Percentiles rank a stretch among this genome's conserved stretches.
Evolutionary conservation across 2,797 vertebrate genomes (phyloP).

Genomic region (Crypturellus tataupa): DNA sequence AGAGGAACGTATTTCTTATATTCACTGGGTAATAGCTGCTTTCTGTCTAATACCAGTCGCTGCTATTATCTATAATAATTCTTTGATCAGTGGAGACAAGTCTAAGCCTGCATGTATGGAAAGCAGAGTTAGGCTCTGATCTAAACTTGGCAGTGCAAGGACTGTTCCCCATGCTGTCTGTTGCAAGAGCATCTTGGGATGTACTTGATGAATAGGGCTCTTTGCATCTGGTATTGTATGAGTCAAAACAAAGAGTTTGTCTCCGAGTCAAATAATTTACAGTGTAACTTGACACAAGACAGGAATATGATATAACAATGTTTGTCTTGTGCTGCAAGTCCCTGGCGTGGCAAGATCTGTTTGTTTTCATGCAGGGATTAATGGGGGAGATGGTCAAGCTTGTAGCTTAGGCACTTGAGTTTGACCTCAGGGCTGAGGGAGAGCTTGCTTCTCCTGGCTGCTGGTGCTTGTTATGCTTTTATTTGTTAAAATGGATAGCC

Average conservation of each 20-base stretch:
- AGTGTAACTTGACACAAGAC: not conserved
- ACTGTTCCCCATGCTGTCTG: not conserved
- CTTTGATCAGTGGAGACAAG: not conserved
- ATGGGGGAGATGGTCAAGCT: not conserved
- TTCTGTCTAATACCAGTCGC: rapidly evolving
- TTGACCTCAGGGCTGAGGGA: not conserved
- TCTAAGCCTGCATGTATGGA: not conserved
- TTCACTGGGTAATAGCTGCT: not conserved
- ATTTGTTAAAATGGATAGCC: not conserved
- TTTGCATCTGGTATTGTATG: not conserved
- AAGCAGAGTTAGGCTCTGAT: not conserved
- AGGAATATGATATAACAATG: not conserved
- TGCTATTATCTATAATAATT: not conserved
- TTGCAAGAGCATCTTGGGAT: constrained; percentile 15
- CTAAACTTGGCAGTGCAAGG: not conserved
- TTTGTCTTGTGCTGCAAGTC: not conserved
- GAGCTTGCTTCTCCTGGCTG: not conserved
- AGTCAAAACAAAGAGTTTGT: not conserved
- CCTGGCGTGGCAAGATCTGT: not conserved
- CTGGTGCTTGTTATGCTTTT: not conserved
- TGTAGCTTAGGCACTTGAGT: not conserved
- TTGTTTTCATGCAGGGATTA: not conserved
- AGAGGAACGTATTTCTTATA: not conserved
- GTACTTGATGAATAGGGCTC: not conserved
- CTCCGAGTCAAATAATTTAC: not conserved